Evolutionary conservation across 2,888 invertebrate species (phyloP), one percentile per base, ranked within the genome.

Genomic region (Dexiosoma caninum): DNA sequence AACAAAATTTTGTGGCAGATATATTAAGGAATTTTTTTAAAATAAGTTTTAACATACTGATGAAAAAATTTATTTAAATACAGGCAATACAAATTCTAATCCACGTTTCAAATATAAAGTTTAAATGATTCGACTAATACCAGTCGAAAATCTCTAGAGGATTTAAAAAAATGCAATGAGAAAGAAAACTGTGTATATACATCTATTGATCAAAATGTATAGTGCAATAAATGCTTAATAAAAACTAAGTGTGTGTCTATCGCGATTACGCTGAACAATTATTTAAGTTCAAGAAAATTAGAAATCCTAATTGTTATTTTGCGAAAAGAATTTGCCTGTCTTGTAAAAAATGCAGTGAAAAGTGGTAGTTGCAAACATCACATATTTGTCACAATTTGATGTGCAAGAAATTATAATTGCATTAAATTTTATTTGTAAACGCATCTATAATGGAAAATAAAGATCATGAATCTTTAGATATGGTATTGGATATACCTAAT

Each of bases 401-500:
- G 23, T n/a, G 5, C 23, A 23, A 12, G 23, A 19, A 53, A 9
- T 32, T 53, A n/a, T n/a, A 2, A n/a, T 27, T 5, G 14, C 30
- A 32, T 6, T 23, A 57, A 23, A n/a, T 3, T 19, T 14, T n/a
- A 57, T 23, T 5, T n/a, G 8, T 19, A 46, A 64, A 30, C 10
- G 4, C 12, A 14, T 14, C 9, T 37, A 72, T 9, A 14, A 81
- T 81, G 81, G 81, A 81, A n/a, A n/a, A n/a, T 21, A 81, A 77
- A n/a, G 81, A 81, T 1, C 57, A 35, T 27, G 77, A 77, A 53
- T 46, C 69, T 9, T 46, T 74, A 23, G 74, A 81, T 46, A 51
- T 64, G 64, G 77, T 72, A n/a, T 46, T 81, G 44, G 81, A 77
- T 69, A 69, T 81, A 64, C 77, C 77, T 2, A 77, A 72, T 55